phyloP scores from a whole-genome alignment of 2,888 invertebrate genomes.

The Troides aeacus region DNA sequence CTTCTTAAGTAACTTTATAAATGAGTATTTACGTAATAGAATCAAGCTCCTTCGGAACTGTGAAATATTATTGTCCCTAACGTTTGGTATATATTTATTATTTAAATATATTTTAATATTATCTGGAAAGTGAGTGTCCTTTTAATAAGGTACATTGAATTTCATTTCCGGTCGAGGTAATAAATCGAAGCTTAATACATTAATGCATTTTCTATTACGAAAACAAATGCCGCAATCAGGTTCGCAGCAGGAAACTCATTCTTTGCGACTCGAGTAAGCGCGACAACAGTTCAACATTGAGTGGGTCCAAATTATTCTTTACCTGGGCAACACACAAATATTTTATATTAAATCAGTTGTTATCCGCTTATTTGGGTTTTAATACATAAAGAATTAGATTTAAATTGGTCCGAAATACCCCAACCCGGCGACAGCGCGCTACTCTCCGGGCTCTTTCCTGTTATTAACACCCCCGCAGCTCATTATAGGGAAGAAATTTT shows the following conservation, averaged over 20 bases:
- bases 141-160: slow-evolving; percentile 8
- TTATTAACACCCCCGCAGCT: no score
- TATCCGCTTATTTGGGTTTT: no score
- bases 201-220: slow-evolving; percentile 30
- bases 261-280: slow-evolving; percentile 25
- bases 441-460: no score
- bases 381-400: no score
- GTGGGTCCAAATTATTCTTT: slow-evolving; percentile 26
- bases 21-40: no score
- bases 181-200: slow-evolving; percentile 25
- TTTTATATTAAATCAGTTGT: slow-evolving; percentile 1
- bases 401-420: no score
- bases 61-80: background rate
- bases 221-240: slow-evolving; percentile 29
- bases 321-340: slow-evolving; percentile 13
- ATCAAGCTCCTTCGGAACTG: background rate
- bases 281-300: slow-evolving; percentile 15
- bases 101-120: background rate
- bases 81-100: background rate
- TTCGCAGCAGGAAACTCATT: slow-evolving; percentile 30
- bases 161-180: slow-evolving; percentile 16
- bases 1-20: background rate
- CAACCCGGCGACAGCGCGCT: no score
- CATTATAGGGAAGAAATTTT: no score
- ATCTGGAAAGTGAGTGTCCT: background rate